Base-by-base conservation (phyloP, 2,888 invertebrate genomes). In the Pseudoips prasinana region DNA sequence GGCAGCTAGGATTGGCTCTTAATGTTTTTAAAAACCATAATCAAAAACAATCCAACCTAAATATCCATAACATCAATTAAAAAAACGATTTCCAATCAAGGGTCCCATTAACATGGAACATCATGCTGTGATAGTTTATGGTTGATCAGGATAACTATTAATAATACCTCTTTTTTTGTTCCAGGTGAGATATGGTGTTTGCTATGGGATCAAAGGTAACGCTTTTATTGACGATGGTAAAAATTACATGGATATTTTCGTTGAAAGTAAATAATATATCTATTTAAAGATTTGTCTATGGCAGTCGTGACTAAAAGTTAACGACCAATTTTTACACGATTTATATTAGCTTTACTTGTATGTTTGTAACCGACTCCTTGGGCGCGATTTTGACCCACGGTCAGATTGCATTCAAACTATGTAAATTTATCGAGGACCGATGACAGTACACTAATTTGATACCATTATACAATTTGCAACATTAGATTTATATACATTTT, bases 181-280 rank as follows among this genome's bases (percentile, higher is more conserved):
- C 9, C 72, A 73, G 73, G 73, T 73, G 55, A 55, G 59, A 29
- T 33, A 46, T 55, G 52, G 56, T 42, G 47, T 42, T 46, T 27
- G 24, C 46, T 31, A 39, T 33, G 25, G 32, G 38, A 40, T 50
- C 43, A 36, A 37, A 51, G 47, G 46, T 58, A 46, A 45, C 33
- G 23, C 27, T 26, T 10, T 49, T 38, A 34, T 20, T 38, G 10
- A 29, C 2, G 25, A 28, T 29, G 23, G 24, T 35, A 6, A 14
- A 5, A 14, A 20, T 31, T 25, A 5, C 28, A 30, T 20, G 7
- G 3, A 29, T 37, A 46, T 47, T 32, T 18, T 1, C 8, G 29
- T 9, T 8, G n/a, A 7, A 4, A 4, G 23, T 49, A 34, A 49
- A 49, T 49, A 29, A 49, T 38, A n/a, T n/a, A n/a, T n/a, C n/a